Evolutionary conservation across 2,113 vertebrate species (phyloP).

Genomic region (Parotia lawesii): DNA sequence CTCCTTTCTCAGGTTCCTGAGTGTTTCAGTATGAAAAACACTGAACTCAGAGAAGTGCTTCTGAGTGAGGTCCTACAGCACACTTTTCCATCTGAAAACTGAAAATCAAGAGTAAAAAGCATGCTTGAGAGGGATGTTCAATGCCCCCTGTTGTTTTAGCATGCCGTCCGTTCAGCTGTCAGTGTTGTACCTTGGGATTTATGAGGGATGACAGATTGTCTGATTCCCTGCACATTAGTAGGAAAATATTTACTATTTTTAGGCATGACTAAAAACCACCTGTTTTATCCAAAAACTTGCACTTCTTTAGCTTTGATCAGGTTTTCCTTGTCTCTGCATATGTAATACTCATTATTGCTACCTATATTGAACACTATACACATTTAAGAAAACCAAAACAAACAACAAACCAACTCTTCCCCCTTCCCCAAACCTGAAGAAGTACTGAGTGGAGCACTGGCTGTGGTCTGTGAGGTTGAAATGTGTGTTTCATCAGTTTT

Average conservation of each 20-base stretch:
- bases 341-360: not conserved
- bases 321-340: not conserved
- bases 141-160: not conserved
- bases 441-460: not conserved
- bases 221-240: not conserved
- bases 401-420: not conserved
- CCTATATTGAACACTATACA: not conserved
- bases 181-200: not conserved
- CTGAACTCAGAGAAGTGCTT: not conserved
- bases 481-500: not conserved
- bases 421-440: not conserved
- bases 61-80: not conserved
- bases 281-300: not conserved
- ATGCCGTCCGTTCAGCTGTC: not conserved
- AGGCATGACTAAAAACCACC: not conserved
- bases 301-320: not conserved
- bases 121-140: not conserved
- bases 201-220: not conserved
- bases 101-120: not conserved
- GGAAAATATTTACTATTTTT: not conserved
- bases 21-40: not conserved
- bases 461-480: not conserved
- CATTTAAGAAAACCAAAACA: accelerated
- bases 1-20: not conserved
- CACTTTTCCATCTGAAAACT: not conserved